Percentiles rank a stretch among this genome's conserved stretches.
Conservation (phyloP, 2,888 invertebrate species). For the Cephus sareptanus region DNA sequence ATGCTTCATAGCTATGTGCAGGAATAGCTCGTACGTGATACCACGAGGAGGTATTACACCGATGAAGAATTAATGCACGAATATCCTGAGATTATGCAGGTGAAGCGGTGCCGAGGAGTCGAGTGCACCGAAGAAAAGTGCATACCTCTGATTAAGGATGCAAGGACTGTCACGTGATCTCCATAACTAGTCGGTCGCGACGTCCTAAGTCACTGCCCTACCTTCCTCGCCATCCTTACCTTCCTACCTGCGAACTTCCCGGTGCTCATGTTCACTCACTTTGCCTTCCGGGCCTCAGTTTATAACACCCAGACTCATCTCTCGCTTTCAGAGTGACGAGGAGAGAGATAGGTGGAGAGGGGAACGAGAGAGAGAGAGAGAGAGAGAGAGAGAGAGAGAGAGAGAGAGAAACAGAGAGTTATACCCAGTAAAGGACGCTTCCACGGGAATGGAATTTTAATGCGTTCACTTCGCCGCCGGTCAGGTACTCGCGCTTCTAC, state of each 20-base stretch:
- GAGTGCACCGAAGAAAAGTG: slow-evolving; percentile 21
- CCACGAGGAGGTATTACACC: not conserved
- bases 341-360: not conserved
- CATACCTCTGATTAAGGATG: slow-evolving; percentile 34
- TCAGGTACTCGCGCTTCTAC: not conserved
- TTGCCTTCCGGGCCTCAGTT: slow-evolving; percentile 28
- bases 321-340: not conserved
- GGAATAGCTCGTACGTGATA: not conserved
- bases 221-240: slow-evolving; percentile 5
- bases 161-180: slow-evolving; percentile 38
- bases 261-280: slow-evolving; percentile 18
- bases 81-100: not conserved
- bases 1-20: not conserved
- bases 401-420: not conserved
- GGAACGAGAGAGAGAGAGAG: not conserved
- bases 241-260: slow-evolving; percentile 12
- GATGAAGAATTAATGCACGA: not conserved
- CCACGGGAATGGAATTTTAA: slow-evolving; percentile 39
- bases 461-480: slow-evolving; percentile 12
- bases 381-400: slow-evolving; percentile 2
- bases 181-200: slow-evolving; percentile 39
- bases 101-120: not conserved
- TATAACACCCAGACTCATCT: slow-evolving; percentile 9
- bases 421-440: slow-evolving; percentile 16
- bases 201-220: slow-evolving; percentile 33